Conservation (phyloP, 2,888 invertebrate genomes). For the Autographa pulchrina region DNA sequence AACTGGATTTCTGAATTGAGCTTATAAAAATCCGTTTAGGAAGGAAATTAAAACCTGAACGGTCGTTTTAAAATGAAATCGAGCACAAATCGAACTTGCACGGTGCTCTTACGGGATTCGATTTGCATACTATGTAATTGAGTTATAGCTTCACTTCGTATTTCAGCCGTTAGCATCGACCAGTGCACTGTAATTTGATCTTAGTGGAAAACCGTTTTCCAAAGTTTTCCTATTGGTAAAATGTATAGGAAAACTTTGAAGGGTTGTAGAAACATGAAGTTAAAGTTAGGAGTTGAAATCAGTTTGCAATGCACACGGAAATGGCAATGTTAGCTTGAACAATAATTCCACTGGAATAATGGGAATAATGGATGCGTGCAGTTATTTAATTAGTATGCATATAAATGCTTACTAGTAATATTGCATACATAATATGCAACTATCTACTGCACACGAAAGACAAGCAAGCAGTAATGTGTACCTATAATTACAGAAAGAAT, state of each 20-base stretch:
- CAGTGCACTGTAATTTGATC: constrained; percentile 19
- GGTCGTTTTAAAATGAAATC: neutral
- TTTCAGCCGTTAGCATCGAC: constrained; percentile 9
- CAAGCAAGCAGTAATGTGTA: no score
- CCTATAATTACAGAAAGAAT: no score
- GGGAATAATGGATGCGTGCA: neutral
- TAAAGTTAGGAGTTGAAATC: neutral
- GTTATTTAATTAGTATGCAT: neutral
- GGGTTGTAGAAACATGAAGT: neutral
- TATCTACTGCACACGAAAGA: no score
- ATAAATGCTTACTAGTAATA: no score
- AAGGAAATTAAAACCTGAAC: constrained; percentile 2
- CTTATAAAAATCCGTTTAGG: neutral
- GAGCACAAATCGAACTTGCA: neutral
- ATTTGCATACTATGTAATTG: constrained; percentile 16
- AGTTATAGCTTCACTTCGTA: constrained; percentile 13
- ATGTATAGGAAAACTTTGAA: neutral
- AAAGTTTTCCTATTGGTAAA: neutral
- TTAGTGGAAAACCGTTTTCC: constrained; percentile 9
- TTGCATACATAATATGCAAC: no score
- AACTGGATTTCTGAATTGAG: no score
- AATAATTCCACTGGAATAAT: neutral
- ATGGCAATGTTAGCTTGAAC: neutral
- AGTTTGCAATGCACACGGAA: neutral
- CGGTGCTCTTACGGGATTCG: constrained; percentile 12